Evolutionary conservation across 2,113 vertebrate genomes (phyloP), one percentile per base, ranked within the genome.

Genomic region (Nibea coibor): DNA sequence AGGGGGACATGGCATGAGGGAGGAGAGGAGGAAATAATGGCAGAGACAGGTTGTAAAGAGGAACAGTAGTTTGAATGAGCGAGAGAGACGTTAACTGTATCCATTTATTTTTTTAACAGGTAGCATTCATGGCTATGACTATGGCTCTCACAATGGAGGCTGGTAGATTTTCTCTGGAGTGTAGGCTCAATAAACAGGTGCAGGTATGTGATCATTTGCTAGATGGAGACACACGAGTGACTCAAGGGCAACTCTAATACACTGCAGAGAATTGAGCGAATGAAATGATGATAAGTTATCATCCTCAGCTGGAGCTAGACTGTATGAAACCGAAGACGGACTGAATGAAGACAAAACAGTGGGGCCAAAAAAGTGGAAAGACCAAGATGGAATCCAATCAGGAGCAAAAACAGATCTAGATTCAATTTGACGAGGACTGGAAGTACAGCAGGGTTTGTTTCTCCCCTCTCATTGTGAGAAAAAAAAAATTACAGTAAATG

Each of bases 241-340:
- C 66, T 90, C 85, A 88, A 90, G 92, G 88, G 87, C 88, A 78
- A 75, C 75, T 65, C n/a, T 76, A 78, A 87, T 79, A 53, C 4
- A 54, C 74, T 63, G 82, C 86, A 81, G 77, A 75, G 72, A 89
- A 83, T 42, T 59, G 72, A 82, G 45, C 11, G 14, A 51, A 84
- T 81, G 43, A 67, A 78, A 87, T 78, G 77, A 87, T 68, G 65
- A 78, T 83, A 82, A 86, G 84, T 87, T 83, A 63, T 91, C 87
- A 68, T 78, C 81, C 66, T 78, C 78, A 67, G 72, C 70, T 71
- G 62, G 59, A 87, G 69, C 76, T 48, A 68, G 43, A 68, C 75
- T 89, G 22, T 74, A 82, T 82, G 78, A 93, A 76, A 81, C 81
- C 59, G 5, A 72, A 88, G 78, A 75, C 17, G 15, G 66, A 66